Conservation (phyloP, 2,113 vertebrate species). For the Thunnus maccoyii region DNA sequence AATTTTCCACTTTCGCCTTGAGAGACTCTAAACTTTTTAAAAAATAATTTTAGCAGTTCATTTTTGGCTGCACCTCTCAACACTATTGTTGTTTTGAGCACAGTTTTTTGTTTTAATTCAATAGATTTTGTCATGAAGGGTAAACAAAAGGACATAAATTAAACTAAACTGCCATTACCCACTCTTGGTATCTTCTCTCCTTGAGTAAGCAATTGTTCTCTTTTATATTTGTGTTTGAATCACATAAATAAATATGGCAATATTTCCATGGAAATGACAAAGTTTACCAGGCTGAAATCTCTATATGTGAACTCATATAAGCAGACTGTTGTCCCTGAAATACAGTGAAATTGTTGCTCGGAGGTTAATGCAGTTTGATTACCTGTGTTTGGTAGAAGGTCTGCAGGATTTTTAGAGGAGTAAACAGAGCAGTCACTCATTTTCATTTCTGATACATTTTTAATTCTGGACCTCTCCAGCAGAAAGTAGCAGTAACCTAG, state of each 20-base stretch:
- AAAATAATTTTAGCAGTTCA: background rate
- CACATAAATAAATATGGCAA: background rate
- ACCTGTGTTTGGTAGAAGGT: background rate
- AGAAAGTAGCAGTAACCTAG: slow-evolving; percentile 35
- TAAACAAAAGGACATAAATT: background rate
- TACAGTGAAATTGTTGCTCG: background rate
- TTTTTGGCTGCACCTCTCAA: background rate
- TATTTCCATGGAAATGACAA: slow-evolving; percentile 1
- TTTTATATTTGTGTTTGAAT: slow-evolving; percentile 21
- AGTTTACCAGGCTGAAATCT: background rate
- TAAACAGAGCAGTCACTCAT: slow-evolving; percentile 29
- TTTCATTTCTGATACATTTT: slow-evolving; percentile 57
- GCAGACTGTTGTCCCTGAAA: background rate
- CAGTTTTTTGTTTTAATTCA: background rate
- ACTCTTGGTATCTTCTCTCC: background rate
- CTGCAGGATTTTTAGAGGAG: slow-evolving; percentile 22
- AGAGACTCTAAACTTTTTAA: background rate
- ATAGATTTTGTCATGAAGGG: background rate
- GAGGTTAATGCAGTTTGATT: slow-evolving; percentile 30
- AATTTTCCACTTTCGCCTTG: background rate
- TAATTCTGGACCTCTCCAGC: slow-evolving; percentile 48
- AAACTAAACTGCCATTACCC: background rate
- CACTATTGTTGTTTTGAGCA: background rate
- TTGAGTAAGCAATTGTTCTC: slow-evolving; percentile 3
- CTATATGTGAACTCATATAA: slow-evolving; percentile 4